Evolutionary conservation across 1,140 invertebrate genomes (phyloP).

Genomic region (Tyrophagus putrescentiae): DNA sequence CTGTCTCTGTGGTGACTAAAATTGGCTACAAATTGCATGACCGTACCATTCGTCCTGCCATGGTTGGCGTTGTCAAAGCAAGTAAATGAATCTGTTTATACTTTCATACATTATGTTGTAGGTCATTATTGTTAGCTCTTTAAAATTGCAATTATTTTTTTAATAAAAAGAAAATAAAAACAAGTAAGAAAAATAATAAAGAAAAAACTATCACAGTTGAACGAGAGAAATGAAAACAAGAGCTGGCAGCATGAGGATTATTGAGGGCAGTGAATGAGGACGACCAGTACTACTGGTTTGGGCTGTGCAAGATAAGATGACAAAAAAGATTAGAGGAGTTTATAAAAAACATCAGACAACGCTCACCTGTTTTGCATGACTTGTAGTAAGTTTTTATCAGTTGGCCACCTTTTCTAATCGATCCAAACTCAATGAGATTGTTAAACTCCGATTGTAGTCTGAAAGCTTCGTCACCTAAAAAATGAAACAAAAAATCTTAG

Average conservation of each 20-base stretch:
- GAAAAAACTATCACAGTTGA: slow-evolving; percentile 3
- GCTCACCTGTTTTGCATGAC: slow-evolving; percentile 27
- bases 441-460: slow-evolving; percentile 28
- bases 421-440: slow-evolving; percentile 30
- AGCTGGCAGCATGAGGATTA: not conserved
- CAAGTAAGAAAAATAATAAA: not conserved
- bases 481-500: not conserved
- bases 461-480: slow-evolving; percentile 26
- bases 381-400: slow-evolving; percentile 28
- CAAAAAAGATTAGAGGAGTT: not conserved
- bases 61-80: slow-evolving; percentile 80
- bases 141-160: slow-evolving; percentile 11
- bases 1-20: slow-evolving; percentile 80
- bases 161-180: slow-evolving; percentile 7
- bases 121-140: not conserved
- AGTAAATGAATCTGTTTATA: slow-evolving; percentile 29
- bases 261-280: not conserved
- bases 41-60: slow-evolving; percentile 79
- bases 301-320: not conserved
- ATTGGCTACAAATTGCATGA: slow-evolving; percentile 87
- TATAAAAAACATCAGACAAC: not conserved
- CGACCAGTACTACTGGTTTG: not conserved
- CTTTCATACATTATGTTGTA: not conserved
- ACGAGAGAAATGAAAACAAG: not conserved
- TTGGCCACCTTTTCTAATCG: slow-evolving; percentile 24